Base-by-base conservation (phyloP, 2,113 vertebrate genomes). In the Dipodomys merriami region DNA sequence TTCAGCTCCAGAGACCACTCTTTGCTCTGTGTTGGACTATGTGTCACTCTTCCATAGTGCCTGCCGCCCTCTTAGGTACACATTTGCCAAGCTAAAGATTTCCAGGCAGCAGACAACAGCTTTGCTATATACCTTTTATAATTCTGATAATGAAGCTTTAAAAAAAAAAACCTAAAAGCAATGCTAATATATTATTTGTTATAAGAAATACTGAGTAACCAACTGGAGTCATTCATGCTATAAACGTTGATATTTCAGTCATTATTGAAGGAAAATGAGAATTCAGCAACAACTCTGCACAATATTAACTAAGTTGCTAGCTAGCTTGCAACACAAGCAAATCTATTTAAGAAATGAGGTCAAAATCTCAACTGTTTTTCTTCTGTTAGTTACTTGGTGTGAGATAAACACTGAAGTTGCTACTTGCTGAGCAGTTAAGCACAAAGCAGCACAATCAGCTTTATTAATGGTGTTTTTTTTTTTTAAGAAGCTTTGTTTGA, bases 341-440 rank as follows among this genome's bases (percentile, higher is more conserved):
- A 82, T 46, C 74, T 35, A 53, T 78, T 57, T 20, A 91, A 88
- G 65, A 90, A 97, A 86, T 88, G 72, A 92, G 60, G 62, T 92
- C 29, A 44, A 92, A 91, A 93, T 83, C 53, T 64, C 30, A 80
- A 19, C 30, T 80, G 12, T 67, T 83, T 93, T 94, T 83, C 64
- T 80, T 46, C 23, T 83, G 39, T 86, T 64, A 33, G 79, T 81
- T 69, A 79, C 19, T 77, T 83, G 19, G 69, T 82, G 30, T 91
- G 83, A 86, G 57, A 64, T 79, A 82, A 57, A 39, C 39, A 84
- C 69, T 90, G 35, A 91, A 89, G 71, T 57, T 91, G 29, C 71
- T 88, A 49, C 62, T 96, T 91, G 82, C 27, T 93, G 30, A 71
- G 73, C 35, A 20, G 10, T 79, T 67, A 49, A 71, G 33, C 81